These are phyloP conservation scores for Rotaria macrura DNA, from an alignment of 2,888 invertebrate genomes.

Conservation along the genomic window DNA sequence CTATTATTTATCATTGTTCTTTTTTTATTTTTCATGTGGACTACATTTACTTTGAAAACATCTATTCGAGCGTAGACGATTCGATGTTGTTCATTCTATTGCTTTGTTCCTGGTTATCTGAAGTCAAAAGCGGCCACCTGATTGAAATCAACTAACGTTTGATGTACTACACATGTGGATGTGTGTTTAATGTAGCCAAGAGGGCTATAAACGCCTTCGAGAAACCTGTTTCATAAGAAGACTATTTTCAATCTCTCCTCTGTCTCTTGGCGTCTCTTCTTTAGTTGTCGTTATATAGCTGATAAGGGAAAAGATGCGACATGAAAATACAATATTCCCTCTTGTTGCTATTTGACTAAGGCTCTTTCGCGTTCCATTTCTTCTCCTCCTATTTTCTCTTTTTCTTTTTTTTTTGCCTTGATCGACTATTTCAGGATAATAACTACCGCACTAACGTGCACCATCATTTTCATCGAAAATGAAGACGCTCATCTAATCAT, in stretches of 20 bases:
- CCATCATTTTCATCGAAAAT: background rate
- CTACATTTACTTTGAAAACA: background rate
- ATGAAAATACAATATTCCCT: background rate
- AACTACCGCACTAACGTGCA: background rate
- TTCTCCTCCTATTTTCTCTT: background rate
- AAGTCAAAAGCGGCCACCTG: background rate
- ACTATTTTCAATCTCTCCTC: background rate
- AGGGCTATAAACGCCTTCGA: background rate
- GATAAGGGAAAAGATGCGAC: background rate
- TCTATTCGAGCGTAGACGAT: background rate
- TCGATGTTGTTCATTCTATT: background rate
- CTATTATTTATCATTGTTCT: background rate
- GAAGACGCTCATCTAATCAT: background rate
- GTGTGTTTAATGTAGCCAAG: background rate
- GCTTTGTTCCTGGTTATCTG: background rate
- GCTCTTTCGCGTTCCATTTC: background rate
- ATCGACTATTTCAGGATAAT: conserved; percentile 1
- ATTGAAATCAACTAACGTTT: background rate
- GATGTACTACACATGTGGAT: background rate
- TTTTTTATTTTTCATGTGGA: background rate
- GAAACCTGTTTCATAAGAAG: background rate
- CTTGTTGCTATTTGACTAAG: background rate
- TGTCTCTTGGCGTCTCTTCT: background rate
- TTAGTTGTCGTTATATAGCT: background rate
- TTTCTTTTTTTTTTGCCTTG: background rate